Evolutionary conservation across 1,140 invertebrate species (phyloP), one percentile per base, ranked within the genome.

Genomic region (Orchesella cincta): DNA sequence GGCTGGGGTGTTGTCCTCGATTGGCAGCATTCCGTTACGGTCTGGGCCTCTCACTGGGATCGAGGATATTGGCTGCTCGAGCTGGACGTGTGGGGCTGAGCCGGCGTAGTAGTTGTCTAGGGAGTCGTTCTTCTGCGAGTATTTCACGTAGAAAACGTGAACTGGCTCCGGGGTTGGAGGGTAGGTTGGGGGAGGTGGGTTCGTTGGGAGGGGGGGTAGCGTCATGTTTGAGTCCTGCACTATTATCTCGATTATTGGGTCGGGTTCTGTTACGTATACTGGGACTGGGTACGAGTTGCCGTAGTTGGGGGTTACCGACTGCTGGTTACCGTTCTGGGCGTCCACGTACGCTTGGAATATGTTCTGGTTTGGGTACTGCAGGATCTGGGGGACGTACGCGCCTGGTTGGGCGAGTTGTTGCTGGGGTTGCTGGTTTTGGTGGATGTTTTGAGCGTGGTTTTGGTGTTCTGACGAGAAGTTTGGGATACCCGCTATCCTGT

Each of bases 201-300:
- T 87, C 0, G 88, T 90, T n/a, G 90, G 89, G 8, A 46, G 34
- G 1, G 90, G 87, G 0, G 93, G 91, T 1, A 94, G 83, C 0
- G 91, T 89, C 80, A 93, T 92, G 83, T 95, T 94, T 0, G 93
- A 93, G 85, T 95, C 93, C 83, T 94, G 94, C 71, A 95, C 94
- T 74, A 95, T 95, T 79, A 94, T 95, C 86, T 95, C 93, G 77
- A 95, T 95, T 64, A 95, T 95, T 18, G 93, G 93, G 83, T 95
- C 93, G 0, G 93, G 93, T 75, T 93, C 91, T 0, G 79, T 79
- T 18, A 82, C 79, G 73, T 82, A 82, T 1, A 81, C 64, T 5
- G 75, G 77, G 29, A 78, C 14, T 16, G 51, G 28, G 33, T 67
- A 33, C 2, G 26, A 1, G 33, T 67, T 29, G 3, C 54, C 54